Base-by-base conservation (phyloP, 2,888 invertebrate species). In the Danaus chrysippus region DNA sequence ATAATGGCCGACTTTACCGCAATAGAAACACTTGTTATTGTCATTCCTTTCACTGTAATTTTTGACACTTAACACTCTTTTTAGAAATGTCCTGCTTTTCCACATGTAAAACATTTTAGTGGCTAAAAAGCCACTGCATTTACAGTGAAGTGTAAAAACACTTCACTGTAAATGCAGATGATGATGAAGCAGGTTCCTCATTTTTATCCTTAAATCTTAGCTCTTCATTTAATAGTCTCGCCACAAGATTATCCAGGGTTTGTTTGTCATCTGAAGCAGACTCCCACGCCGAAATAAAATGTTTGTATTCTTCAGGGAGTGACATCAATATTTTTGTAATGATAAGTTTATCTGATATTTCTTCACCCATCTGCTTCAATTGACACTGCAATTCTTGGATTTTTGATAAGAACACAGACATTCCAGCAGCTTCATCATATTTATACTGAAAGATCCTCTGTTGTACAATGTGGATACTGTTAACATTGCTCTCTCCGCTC, bases 401-500 rank as follows among this genome's bases (percentile, higher is more conserved):
- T 63, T 42, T 70, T 58, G 3, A 68, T 42, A 74, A 34, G 19
- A 70, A 73, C 13, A 46, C 42, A 12, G 70, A 62, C 65, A 72
- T 71, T 10, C 63, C 62, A 9, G 42, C 49, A 1, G 65, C 65
- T 53, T 62, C 56, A 44, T 71, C 68, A 63, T 72, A 41, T 68
- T 59, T n/a, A n/a, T n/a, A n/a, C n/a, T n/a, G n/a, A n/a, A n/a
- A n/a, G n/a, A n/a, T n/a, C n/a, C n/a, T n/a, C 62, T 76, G 72
- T 60, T 75, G 77, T 11, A 77, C 10, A 42, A 34, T 23, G 68
- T 76, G 73, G 43, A 76, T 65, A 17, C 67, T 73, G 13, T 73
- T 74, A 54, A 73, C 72, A 2, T 71, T 72, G 64, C 73, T 77
- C 61, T 73, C 72, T 62, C 78, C 76, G 61, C 72, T 76, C 0